Base-by-base conservation (phyloP, 2,888 invertebrate genomes). In the Sphaerophoria rueppellii region DNA sequence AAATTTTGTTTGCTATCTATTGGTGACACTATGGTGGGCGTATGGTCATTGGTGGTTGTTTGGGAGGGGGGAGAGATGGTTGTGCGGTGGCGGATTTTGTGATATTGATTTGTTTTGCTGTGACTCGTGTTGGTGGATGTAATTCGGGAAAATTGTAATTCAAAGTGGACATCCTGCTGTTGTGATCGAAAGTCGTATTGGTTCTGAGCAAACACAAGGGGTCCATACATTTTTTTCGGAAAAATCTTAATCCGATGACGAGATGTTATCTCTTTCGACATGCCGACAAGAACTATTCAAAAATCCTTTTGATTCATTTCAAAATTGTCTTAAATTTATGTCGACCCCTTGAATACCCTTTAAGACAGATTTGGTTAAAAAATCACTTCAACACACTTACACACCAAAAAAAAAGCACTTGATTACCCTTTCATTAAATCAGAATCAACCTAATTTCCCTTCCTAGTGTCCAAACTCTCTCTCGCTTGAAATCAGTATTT, bases 121-220 rank as follows among this genome's bases (percentile, higher is more conserved):
- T 58, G 37, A 2, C 7, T 4, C 6, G 32, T 58, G 40, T 40
- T 43, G 24, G 24, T 16, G 63, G n/a, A 37, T 0, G 12, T 55
- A 46, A 7, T 46, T 73, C 11, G 35, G 32, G 63, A 37, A 58
- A 70, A 57, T 70, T 70, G 48, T 81, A 40, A 50, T 75, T 65
- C 72, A 50, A 16, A 67, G 67, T 55, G 60, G 54, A 73, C 54
- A 79, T 79, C 67, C 67, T 61, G 57, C 16, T 73, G 67, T 60
- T 46, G 43, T 58, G 35, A 50, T 35, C 40, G 12, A 32, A 67
- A 54, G 32, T n/a, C n/a, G n/a, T n/a, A n/a, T n/a, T n/a, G 16
- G 40, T 32, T n/a, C 37, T 7, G 9, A 67, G 40, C 52, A 16
- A 40, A 54, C 24, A 67, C 43, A 67, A 24, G 24, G 24, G 1